A percentile compares a stretch with the other conserved stretches of the same genome.
phyloP scores from a whole-genome alignment of 1,140 invertebrate genomes.

The Halyomorpha halys region DNA sequence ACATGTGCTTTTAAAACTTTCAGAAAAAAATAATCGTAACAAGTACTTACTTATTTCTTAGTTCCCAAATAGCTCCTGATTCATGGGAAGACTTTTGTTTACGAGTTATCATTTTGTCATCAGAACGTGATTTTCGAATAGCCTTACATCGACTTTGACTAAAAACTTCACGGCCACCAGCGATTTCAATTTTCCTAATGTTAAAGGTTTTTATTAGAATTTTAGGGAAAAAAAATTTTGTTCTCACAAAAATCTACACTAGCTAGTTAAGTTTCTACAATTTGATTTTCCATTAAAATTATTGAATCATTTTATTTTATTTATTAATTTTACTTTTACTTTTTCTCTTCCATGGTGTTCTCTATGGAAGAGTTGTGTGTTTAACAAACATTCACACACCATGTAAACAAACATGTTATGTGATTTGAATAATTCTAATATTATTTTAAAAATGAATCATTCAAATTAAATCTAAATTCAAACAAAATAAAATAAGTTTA shows the following conservation, averaged over 20 bases:
- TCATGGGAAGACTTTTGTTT: constrained; percentile 46
- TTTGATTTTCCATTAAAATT: no score
- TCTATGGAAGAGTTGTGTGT: no score
- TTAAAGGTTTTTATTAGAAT: constrained; percentile 13
- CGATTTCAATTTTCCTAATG: constrained; percentile 73
- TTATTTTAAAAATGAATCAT: no score
- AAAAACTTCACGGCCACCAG: constrained; percentile 73
- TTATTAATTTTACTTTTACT: no score
- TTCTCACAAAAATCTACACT: constrained; percentile 4
- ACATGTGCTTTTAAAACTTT: constrained; percentile 38
- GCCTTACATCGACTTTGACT: constrained; percentile 72
- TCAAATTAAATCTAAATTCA: no score
- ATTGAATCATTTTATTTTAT: no score
- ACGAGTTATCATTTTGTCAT: constrained; percentile 42
- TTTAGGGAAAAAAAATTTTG: neutral
- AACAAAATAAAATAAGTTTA: no score
- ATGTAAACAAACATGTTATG: no score
- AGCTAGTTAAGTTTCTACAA: neutral
- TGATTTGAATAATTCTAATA: no score
- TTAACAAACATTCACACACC: no score
- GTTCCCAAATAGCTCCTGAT: constrained; percentile 49
- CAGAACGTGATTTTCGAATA: constrained; percentile 46
- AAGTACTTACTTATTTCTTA: constrained; percentile 41
- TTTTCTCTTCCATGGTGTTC: no score
- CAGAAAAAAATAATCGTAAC: constrained; percentile 23